phyloP scores from a whole-genome alignment of 2,113 vertebrate genomes.

The Odobenus rosmarus region DNA sequence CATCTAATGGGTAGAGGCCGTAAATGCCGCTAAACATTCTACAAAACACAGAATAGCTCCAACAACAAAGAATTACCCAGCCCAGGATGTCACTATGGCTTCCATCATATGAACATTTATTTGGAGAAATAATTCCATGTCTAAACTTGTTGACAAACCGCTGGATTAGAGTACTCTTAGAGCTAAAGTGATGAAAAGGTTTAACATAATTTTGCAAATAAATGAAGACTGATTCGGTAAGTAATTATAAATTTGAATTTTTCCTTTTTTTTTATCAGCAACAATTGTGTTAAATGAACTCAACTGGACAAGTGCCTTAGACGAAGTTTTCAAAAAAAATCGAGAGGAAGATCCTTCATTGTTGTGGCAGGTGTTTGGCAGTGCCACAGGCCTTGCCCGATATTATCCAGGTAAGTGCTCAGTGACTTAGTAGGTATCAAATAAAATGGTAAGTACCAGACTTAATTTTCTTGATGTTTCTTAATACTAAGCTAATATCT shows the following conservation, averaged over 20 bases:
- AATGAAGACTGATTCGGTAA: neutral
- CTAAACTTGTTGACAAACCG: neutral
- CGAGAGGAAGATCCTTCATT: constrained; percentile 95
- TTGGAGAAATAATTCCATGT: neutral
- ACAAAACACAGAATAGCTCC: neutral
- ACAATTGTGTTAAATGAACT: constrained; percentile 98
- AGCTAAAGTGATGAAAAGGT: neutral
- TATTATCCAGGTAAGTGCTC: constrained; percentile 94
- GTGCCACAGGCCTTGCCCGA: constrained; percentile 96
- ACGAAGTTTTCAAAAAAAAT: constrained; percentile 95
- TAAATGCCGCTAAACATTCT: neutral
- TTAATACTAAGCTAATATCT: neutral
- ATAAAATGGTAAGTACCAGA: fast-evolving
- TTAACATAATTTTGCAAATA: neutral
- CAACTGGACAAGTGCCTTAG: constrained; percentile 95
- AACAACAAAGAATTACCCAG: no score
- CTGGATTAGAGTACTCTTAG: neutral
- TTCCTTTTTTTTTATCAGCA: constrained; percentile 79
- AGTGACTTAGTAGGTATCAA: neutral
- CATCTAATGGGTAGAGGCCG: neutral
- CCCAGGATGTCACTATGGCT: neutral
- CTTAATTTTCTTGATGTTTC: neutral
- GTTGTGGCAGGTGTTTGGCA: constrained; percentile 98
- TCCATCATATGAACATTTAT: neutral
- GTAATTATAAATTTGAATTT: neutral